Base-by-base conservation (phyloP, 2,797 vertebrate genomes). In the Pelobates cultripes region DNA sequence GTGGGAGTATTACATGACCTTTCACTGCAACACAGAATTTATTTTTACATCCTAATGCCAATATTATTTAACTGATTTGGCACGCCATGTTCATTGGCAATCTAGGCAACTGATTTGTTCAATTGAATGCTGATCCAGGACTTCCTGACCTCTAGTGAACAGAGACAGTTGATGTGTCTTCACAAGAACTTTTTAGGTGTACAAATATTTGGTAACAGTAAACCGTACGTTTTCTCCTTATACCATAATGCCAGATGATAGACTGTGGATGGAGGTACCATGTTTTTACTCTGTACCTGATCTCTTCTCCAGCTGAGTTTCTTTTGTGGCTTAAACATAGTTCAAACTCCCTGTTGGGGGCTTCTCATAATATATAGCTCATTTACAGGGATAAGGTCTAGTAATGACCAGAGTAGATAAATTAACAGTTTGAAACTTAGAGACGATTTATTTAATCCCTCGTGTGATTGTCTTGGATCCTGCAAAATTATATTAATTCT, bases 391-490 rank as follows among this genome's bases (percentile, higher is more conserved):
- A 57, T 57, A 57, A 57, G 55, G 55, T 7, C 55, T 12, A 51
- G 85, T 88, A 88, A 87, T 86, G 88, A 86, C 85, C 78, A 15
- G 55, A 66, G 83, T 83, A 85, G 80, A 87, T 89, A 87, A 88
- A 90, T 88, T 87, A 85, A 85, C 84, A 84, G 77, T 85, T 79
- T 85, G 79, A 81, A 88, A 87, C 85, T 83, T 82, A 86, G 86
- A 88, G 87, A 89, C 88, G 89, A 88, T 82, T 80, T 77, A 85
- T 83, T 81, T 70, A 77, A 86, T 87, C 86, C 85, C 85, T 86
- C 83, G 86, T 87, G 86, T 88, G 80, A 82, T 85, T 88, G 85
- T 89, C 88, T 87, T 86, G 86, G 79, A 81, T 80, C 81, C 86
- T 90, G 85, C 84, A 85, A 69, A 85, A 84, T 86, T 84, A 75